A percentile compares a stretch with the other conserved stretches of the same genome.
Evolutionary conservation across 2,113 vertebrate species (phyloP).

Genomic region (Morone chrysops): DNA sequence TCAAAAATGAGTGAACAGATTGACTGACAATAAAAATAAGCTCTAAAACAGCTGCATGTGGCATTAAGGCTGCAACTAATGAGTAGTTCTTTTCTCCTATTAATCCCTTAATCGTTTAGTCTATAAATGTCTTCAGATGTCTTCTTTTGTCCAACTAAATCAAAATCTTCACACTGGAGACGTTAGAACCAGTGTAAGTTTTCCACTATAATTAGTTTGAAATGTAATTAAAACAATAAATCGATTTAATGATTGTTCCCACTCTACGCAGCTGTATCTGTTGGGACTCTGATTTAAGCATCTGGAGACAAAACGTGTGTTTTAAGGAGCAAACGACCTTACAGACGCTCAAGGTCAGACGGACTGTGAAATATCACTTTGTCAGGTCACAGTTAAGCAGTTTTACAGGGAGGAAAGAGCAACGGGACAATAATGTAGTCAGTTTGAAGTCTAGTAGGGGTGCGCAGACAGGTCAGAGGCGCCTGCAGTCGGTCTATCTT

Average conservation of each 20-base stretch:
- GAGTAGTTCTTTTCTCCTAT: no score
- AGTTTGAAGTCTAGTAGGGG: constrained; percentile 48
- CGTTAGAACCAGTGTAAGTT: neutral
- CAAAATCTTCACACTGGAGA: neutral
- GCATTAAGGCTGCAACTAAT: no score
- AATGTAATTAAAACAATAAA: neutral
- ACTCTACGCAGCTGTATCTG: neutral
- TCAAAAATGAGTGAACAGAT: no score
- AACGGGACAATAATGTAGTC: constrained; percentile 38
- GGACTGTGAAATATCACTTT: constrained; percentile 40
- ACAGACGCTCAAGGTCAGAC: constrained; percentile 53
- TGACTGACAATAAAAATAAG: no score
- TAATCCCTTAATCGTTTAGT: no score
- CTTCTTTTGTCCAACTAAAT: neutral
- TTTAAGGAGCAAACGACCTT: constrained; percentile 24
- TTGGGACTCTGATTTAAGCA: neutral
- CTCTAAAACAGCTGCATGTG: no score
- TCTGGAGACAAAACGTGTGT: neutral
- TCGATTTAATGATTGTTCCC: neutral
- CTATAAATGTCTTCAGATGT: no score
- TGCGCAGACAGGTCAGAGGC: constrained; percentile 61
- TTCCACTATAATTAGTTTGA: neutral
- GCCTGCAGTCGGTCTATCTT: constrained; percentile 51
- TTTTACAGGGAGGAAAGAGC: constrained; percentile 43
- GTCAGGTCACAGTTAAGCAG: constrained; percentile 28